Evolutionary conservation across 2,113 vertebrate genomes (phyloP), one percentile per base, ranked within the genome.

Genomic region (Garra rufa): DNA sequence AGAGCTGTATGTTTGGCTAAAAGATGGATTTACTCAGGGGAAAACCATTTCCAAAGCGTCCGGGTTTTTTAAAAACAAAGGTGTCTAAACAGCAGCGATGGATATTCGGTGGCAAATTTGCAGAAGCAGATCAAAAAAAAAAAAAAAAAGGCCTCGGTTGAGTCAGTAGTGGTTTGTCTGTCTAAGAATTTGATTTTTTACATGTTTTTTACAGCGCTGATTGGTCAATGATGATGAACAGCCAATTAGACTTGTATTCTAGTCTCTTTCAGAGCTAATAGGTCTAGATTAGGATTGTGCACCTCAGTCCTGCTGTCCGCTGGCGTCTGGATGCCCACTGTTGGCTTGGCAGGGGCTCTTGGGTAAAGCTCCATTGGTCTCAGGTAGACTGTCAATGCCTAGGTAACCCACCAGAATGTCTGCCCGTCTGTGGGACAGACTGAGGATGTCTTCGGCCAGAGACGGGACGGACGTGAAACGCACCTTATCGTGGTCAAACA

Each of bases 401-500:
- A 99, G 90, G 41, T 97, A 99, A 0, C 97, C 96, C 9, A 99
- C 83, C 65, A 99, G 94, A 90, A 99, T 99, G 83, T 99, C 97
- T 0, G 97, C 96, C 84, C 98, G 96, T 63, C 98, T 95, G 89
- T 97, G 96, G 0, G 98, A 99, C 55, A 99, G 95, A 86, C 96
- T 97, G 82, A 99, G 79, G 87, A 99, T 92, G 92, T 99, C 98
- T 13, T 99, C 97, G 0, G 97, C 96, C 89, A 99, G 92, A 0
- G 93, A 91, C 1, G 94, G 93, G 79, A 94, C 90, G 0, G 97
- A 95, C 0, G 95, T 96, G 93, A 98, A 99, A 84, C 98, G 96
- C 86, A 99, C 96, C 10, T 96, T 98, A 94, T 99, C 98, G 0
- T 98, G 92, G 87, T 99, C 96, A 43, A 99, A 99, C 97, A 99